These are phyloP conservation scores for Imbricaverruca yamaguchii DNA, from an alignment of 2,888 invertebrate genomes.

Conservation along the genomic window DNA sequence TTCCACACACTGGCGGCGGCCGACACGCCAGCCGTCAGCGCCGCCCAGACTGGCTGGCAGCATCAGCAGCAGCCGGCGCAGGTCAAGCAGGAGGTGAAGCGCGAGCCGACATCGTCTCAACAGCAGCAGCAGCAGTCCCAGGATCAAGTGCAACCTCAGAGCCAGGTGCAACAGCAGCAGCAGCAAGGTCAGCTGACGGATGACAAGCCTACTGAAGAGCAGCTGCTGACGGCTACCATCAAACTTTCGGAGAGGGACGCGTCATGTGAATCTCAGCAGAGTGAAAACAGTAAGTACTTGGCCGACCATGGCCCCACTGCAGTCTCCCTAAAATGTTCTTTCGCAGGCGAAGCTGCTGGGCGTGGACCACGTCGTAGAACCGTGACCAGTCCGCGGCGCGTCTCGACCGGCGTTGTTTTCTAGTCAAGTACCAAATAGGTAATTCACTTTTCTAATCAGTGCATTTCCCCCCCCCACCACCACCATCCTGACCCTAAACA, in stretches of 20 bases:
- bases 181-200: neutral
- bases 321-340: too few relatives aligned
- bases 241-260: neutral
- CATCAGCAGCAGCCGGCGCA: neutral
- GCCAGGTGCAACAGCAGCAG: neutral
- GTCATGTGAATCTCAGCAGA: neutral
- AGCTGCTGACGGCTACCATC: neutral
- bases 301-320: too few relatives aligned
- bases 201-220: neutral
- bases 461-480: too few relatives aligned
- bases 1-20: constrained; percentile 1
- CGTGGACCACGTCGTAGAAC: too few relatives aligned
- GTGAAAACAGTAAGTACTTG: neutral
- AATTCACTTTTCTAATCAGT: too few relatives aligned
- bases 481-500: too few relatives aligned
- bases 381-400: too few relatives aligned
- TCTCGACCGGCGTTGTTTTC: too few relatives aligned
- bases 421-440: too few relatives aligned
- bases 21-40: neutral
- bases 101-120: neutral
- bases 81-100: constrained; percentile 1
- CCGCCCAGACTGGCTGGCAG: neutral
- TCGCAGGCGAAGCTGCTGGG: too few relatives aligned
- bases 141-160: neutral
- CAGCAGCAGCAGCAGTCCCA: neutral